A percentile compares a stretch with the other conserved stretches of the same genome.
These are phyloP conservation scores for Octodonta nipae DNA, from an alignment of 2,888 invertebrate species.

Conservation along the genomic window DNA sequence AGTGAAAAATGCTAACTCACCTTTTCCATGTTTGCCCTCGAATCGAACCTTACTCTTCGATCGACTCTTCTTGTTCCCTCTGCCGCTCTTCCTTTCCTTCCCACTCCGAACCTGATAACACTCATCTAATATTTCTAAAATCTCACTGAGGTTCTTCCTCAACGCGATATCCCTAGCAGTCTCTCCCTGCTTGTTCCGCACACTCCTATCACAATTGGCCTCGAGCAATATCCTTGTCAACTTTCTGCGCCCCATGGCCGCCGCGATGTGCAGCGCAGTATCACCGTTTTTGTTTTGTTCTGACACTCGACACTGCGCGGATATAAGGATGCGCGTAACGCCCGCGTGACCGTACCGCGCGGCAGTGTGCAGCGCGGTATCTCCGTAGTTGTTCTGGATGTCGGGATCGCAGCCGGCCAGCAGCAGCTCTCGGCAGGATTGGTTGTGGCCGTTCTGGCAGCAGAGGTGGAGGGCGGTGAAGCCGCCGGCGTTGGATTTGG, in stretches of 20 bases:
- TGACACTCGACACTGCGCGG: constrained; percentile 68
- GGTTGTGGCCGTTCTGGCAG: constrained; percentile 94
- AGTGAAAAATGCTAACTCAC: constrained; percentile 8
- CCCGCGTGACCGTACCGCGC: constrained; percentile 94
- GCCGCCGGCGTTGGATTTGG: constrained; percentile 67
- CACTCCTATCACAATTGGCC: constrained; percentile 59
- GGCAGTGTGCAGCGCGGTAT: constrained; percentile 86
- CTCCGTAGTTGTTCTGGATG: constrained; percentile 87
- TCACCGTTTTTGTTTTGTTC: constrained; percentile 94
- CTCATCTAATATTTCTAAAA: constrained; percentile 61
- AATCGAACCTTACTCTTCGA: constrained; percentile 34
- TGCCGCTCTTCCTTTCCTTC: constrained; percentile 42
- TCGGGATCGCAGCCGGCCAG: constrained; percentile 79
- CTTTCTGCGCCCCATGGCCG: constrained; percentile 86
- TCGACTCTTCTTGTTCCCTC: constrained; percentile 38
- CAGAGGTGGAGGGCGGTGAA: constrained; percentile 89
- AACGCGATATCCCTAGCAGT: constrained; percentile 80
- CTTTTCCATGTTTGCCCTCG: constrained; percentile 21
- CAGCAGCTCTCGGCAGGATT: constrained; percentile 76
- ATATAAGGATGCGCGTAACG: constrained; percentile 83
- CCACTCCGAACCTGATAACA: constrained; percentile 39
- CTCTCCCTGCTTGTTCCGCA: constrained; percentile 77
- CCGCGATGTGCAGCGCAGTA: constrained; percentile 83
- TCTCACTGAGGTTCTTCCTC: constrained; percentile 74
- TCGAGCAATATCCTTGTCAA: constrained; percentile 80